Conservation (phyloP, 2,797 vertebrate genomes). For the Spinus olivaceus region DNA sequence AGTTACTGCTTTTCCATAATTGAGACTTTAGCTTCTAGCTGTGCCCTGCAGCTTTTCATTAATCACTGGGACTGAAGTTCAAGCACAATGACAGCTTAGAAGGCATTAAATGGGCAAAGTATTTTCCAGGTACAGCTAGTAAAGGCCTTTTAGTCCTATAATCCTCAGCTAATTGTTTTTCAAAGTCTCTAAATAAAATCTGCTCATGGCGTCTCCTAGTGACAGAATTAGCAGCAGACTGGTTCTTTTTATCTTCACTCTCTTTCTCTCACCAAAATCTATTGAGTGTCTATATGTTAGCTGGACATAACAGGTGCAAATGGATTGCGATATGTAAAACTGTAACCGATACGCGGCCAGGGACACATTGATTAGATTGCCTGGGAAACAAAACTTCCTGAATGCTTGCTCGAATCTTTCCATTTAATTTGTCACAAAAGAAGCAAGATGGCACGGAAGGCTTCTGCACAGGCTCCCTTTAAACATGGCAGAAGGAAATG, state of each 20-base stretch:
- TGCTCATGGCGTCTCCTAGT: conserved; percentile 78
- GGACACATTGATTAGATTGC: conserved; percentile 75
- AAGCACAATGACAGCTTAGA: conserved; percentile 91
- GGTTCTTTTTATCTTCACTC: conserved; percentile 74
- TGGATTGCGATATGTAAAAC: conserved; percentile 72
- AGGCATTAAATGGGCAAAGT: conserved; percentile 88
- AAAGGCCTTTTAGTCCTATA: conserved; percentile 88
- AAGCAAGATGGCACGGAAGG: conserved; percentile 59
- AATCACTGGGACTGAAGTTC: conserved; percentile 94
- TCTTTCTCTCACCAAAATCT: conserved; percentile 66
- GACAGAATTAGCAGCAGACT: conserved; percentile 76
- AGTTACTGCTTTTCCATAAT: conserved; percentile 99
- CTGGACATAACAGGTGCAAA: conserved; percentile 77
- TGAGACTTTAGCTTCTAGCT: conserved; percentile 98
- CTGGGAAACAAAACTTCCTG: conserved; percentile 76
- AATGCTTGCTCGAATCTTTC: conserved; percentile 70
- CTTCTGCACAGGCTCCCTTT: conserved; percentile 6
- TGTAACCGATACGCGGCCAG: conserved; percentile 73
- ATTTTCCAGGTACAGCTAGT: conserved; percentile 88
- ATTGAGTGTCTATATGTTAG: conserved; percentile 66
- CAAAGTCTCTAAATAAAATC: conserved; percentile 80
- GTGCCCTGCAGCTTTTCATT: conserved; percentile 98
- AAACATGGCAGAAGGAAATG: not conserved
- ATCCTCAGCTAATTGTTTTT: conserved; percentile 89
- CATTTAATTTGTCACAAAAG: conserved; percentile 78